These are phyloP conservation scores for Polypedilum pembai DNA, from an alignment of 1,140 invertebrate species.

Conservation along the genomic window DNA sequence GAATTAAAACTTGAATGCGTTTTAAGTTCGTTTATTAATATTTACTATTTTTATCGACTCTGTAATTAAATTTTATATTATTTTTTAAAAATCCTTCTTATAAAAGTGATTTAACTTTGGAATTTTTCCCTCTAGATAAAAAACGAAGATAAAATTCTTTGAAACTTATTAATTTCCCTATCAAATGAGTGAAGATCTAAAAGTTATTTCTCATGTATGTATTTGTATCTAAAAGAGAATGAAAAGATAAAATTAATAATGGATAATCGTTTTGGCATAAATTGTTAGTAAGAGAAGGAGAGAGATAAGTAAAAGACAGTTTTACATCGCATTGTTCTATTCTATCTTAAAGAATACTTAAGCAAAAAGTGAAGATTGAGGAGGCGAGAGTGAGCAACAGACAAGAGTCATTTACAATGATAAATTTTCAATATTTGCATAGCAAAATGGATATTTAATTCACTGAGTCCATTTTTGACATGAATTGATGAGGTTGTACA, in stretches of 20 bases:
- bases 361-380: background rate
- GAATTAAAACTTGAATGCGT: no score
- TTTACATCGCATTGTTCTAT: slow-evolving; percentile 5
- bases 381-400: background rate
- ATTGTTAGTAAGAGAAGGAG: no score
- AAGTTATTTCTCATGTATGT: background rate
- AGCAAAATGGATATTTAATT: slow-evolving; percentile 13
- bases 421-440: background rate
- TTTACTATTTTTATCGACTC: no score
- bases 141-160: no score
- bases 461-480: slow-evolving; percentile 11
- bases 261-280: background rate
- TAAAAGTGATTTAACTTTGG: no score
- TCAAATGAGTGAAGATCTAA: background rate
- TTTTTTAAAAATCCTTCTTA: no score
- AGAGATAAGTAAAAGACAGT: no score
- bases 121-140: no score
- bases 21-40: no score
- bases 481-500: slow-evolving; percentile 1
- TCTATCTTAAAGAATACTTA: background rate
- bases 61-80: no score
- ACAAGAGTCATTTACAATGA: background rate
- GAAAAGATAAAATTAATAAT: background rate
- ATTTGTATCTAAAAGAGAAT: background rate
- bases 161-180: background rate